A percentile compares a stretch with the other conserved stretches of the same genome.
Evolutionary conservation across 2,797 vertebrate genomes (phyloP).

Genomic region (Monodelphis domestica): DNA sequence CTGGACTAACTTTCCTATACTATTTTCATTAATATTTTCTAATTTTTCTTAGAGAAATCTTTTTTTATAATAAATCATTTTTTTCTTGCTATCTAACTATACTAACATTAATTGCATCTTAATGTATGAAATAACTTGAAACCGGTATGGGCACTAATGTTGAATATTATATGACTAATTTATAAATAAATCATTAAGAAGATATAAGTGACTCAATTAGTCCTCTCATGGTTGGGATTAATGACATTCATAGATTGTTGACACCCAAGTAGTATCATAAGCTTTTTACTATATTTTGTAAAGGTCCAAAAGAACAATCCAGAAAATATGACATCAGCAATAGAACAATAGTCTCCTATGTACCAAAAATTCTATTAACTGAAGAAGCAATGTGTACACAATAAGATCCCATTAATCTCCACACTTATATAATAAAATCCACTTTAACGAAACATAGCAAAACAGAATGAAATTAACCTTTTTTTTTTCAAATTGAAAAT

Average conservation of each 20-base stretch:
- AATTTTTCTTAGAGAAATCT: not conserved
- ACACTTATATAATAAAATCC: not conserved
- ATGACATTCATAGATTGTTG: not conserved
- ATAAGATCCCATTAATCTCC: not conserved
- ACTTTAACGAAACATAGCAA: constrained; percentile 12
- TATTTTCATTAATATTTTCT: not conserved
- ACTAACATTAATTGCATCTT: not conserved
- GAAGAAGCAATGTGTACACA: not conserved
- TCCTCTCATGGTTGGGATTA: not conserved
- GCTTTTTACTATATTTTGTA: constrained; percentile 21
- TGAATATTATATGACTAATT: not conserved
- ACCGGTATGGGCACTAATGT: not conserved
- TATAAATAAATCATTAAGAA: constrained; percentile 30
- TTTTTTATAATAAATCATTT: constrained; percentile 9
- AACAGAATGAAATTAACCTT: not conserved
- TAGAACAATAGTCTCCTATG: not conserved
- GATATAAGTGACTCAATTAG: not conserved
- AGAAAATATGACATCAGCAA: not conserved
- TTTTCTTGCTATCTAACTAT: not conserved
- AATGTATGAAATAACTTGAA: constrained; percentile 22
- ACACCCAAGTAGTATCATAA: not conserved
- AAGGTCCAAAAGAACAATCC: not conserved
- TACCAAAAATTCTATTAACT: not conserved
- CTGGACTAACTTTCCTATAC: not conserved
- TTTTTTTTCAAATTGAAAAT: not conserved